phyloP scores from a whole-genome alignment of 92 coral and sea anemone species.

The Epizoanthus illoricatus region DNA sequence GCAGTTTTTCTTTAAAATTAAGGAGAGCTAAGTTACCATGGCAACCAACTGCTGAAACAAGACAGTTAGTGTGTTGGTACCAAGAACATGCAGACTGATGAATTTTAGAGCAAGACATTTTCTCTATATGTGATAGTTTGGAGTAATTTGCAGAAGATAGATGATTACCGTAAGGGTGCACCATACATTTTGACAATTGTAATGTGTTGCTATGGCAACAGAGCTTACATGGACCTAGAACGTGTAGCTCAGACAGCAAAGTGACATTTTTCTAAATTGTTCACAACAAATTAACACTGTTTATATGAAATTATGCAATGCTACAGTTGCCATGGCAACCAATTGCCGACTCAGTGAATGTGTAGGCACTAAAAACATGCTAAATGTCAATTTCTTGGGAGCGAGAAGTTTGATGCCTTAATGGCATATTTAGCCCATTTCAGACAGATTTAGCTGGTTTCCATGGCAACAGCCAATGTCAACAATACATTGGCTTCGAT shows the following conservation, averaged over 20 bases:
- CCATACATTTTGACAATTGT: no score
- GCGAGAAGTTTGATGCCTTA: not conserved
- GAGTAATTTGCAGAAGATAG: conserved; percentile 12
- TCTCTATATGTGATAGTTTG: conserved; percentile 1
- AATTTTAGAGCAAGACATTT: conserved; percentile 10
- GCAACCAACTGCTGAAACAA: conserved; percentile 26
- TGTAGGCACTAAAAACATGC: conserved; percentile 25
- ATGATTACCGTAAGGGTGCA: not conserved
- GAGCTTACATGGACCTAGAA: not conserved
- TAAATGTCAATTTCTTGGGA: conserved; percentile 12
- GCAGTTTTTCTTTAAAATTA: conserved; percentile 20
- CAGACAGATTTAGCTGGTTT: no score
- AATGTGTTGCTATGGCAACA: conserved; percentile 12
- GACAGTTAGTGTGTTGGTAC: conserved; percentile 21
- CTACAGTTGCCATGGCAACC: conserved; percentile 32
- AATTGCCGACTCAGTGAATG: not conserved
- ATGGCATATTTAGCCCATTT: no score
- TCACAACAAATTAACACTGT: not conserved
- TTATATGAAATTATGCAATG: conserved; percentile 2
- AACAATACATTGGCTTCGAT: not conserved
- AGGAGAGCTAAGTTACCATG: conserved; percentile 22
- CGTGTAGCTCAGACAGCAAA: not conserved
- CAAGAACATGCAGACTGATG: conserved; percentile 22
- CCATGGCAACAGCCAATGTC: no score
- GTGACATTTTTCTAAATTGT: no score